Evolutionary conservation across 2,888 invertebrate species (phyloP).

Genomic region (Campoplex capitator): DNA sequence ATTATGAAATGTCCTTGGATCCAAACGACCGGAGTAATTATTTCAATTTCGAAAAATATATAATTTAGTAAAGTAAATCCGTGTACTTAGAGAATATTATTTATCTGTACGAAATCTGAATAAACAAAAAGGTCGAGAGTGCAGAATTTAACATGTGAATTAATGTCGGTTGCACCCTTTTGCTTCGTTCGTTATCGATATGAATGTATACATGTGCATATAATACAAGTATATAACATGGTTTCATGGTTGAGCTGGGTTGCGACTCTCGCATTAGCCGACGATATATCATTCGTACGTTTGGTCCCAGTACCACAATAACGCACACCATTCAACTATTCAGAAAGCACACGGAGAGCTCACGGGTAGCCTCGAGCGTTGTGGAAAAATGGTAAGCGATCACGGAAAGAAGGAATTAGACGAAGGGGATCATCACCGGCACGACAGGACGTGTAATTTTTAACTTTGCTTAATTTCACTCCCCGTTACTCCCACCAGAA

Average conservation of each 20-base stretch:
- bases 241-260: constrained; percentile 24
- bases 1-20: neutral
- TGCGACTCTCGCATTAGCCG: constrained; percentile 65
- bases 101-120: neutral
- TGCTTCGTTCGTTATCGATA: neutral
- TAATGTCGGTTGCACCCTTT: constrained; percentile 1
- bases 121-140: neutral
- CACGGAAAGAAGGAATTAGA: constrained; percentile 76
- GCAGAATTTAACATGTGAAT: neutral
- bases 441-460: constrained; percentile 72
- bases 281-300: constrained; percentile 68
- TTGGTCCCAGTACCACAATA: constrained; percentile 49
- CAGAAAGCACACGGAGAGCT: constrained; percentile 49
- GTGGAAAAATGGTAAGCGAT: constrained; percentile 76
- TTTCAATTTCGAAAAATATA: neutral
- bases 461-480: constrained; percentile 67
- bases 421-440: constrained; percentile 71
- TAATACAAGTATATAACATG: neutral
- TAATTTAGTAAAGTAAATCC: neutral
- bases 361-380: constrained; percentile 46
- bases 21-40: neutral
- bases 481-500: neutral
- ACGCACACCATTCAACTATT: constrained; percentile 58
- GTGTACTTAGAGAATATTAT: neutral
- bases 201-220: neutral